Conservation (phyloP, 2,888 invertebrate species). For the Latrodectus elegans region DNA sequence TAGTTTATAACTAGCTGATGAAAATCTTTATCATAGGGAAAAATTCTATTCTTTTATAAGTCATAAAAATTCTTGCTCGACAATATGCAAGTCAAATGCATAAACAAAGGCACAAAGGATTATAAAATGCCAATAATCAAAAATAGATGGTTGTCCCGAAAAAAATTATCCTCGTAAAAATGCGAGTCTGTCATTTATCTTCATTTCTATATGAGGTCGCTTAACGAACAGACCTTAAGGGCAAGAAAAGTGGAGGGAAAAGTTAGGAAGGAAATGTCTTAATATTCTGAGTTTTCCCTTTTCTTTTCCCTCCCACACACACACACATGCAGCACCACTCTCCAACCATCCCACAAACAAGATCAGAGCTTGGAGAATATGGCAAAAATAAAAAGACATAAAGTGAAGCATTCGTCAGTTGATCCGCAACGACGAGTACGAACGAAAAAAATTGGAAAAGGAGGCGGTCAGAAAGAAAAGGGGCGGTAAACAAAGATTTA, state of each 20-base stretch:
- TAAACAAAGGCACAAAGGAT: too few species aligned
- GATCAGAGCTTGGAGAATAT: constrained; percentile 50
- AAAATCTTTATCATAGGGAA: too few species aligned
- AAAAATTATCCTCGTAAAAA: not conserved
- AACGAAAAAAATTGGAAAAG: not conserved
- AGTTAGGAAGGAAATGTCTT: constrained; percentile 5
- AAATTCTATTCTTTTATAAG: too few species aligned
- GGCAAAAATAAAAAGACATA: constrained; percentile 43
- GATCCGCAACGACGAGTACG: constrained; percentile 16
- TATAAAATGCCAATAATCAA: too few species aligned
- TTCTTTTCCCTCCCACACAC: not conserved
- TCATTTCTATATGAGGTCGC: not conserved
- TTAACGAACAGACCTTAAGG: not conserved
- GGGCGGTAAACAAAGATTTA: constrained; percentile 54
- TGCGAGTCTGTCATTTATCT: not conserved
- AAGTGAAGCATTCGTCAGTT: constrained; percentile 15
- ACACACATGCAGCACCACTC: not conserved
- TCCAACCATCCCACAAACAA: constrained; percentile 20
- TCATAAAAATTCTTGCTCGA: too few species aligned
- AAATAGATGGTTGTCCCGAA: not conserved
- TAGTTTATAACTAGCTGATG: too few species aligned
- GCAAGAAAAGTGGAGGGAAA: not conserved
- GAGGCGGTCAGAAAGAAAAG: not conserved
- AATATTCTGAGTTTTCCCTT: constrained; percentile 36
- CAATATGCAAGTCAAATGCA: too few species aligned